Evolutionary conservation across 2,113 vertebrate genomes (phyloP), one percentile per base, ranked within the genome.

Genomic region (Dolichallabes microphthalmus): DNA sequence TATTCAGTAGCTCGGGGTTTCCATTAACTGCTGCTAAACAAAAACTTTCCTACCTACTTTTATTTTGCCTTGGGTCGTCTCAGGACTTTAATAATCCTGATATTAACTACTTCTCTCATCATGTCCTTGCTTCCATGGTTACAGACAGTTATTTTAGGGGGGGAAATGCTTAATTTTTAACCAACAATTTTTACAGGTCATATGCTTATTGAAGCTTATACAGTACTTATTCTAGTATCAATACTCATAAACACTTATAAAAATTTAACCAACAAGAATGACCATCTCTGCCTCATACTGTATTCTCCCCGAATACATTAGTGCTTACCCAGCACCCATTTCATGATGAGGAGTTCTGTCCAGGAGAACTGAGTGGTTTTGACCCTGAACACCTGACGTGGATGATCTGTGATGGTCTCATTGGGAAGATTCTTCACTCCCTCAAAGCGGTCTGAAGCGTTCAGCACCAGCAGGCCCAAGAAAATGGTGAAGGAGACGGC

Each of bases 311-410:
- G n/a, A 32, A 79, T 80, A 35, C 68, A 17, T 3, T 77, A 35
- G 75, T 53, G 90, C 96, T 98, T 94, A 98, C 98, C 98, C 89
- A 99, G 86, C 58, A 99, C 96, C 97, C 98, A 99, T 88, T 98
- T 98, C 97, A 99, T 98, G 93, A 99, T 99, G 90, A 99, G 93
- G 93, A 99, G 90, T 92, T 99, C 97, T 0, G 97, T 99, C 97
- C 97, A 99, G 52, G 98, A 98, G 93, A 99, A 99, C 91, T 97
- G 97, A 4, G 98, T 98, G 76, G 98, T 99, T 94, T 99, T 99
- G 87, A 99, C 95, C 88, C 98, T 91, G 93, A 99, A 99, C 90
- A 99, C 96, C 89, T 99, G 98, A 17, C 96, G 96, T 0, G 97
- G 97, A 85, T 98, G 95, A 91, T 99, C 98, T 0, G 96, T 98